Percentiles rank a stretch among this genome's conserved stretches.
Evolutionary conservation across 2,888 invertebrate genomes (phyloP).

Genomic region (Dasysyrphus albostriatus): DNA sequence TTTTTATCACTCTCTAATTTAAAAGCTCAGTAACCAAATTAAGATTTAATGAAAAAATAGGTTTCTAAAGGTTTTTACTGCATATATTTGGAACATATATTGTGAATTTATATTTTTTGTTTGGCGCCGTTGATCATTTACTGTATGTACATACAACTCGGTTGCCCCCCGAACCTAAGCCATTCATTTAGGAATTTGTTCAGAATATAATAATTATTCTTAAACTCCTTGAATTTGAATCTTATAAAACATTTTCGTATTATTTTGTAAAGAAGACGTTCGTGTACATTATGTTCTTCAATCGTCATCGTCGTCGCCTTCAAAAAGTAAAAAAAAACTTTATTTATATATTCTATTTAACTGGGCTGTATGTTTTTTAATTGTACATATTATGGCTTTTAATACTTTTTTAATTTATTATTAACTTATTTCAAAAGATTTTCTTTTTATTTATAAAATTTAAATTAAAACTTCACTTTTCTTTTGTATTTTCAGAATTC

Average conservation of each 20-base stretch:
- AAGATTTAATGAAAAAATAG: too few relatives aligned
- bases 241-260: background rate
- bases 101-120: too few relatives aligned
- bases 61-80: too few relatives aligned
- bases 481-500: slow-evolving; percentile 83
- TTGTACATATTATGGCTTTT: background rate
- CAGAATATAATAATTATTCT: too few relatives aligned
- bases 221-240: too few relatives aligned
- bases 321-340: background rate
- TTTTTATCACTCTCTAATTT: too few relatives aligned
- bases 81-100: too few relatives aligned
- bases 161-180: too few relatives aligned
- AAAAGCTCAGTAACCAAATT: too few relatives aligned
- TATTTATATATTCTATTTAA: background rate
- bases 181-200: too few relatives aligned
- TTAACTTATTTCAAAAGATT: background rate
- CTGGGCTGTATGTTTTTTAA: background rate
- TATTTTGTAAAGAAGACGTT: background rate
- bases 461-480: background rate
- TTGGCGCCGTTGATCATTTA: too few relatives aligned
- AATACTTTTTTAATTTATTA: background rate
- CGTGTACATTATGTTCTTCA: background rate
- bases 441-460: background rate
- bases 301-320: background rate
- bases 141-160: too few relatives aligned